Conservation (phyloP, 2,113 vertebrate species). For the Mixornis gularis region DNA sequence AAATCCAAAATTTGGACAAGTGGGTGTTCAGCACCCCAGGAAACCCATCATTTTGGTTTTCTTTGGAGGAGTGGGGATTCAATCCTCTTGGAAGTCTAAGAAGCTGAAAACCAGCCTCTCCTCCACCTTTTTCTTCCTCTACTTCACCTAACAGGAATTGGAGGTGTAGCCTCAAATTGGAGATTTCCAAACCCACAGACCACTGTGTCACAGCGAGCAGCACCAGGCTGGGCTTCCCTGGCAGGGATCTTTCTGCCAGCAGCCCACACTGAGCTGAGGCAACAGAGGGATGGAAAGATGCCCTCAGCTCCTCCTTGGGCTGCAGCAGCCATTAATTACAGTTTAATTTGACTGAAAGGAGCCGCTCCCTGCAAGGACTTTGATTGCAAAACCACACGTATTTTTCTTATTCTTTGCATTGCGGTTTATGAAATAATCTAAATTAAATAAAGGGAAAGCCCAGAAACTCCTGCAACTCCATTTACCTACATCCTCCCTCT, state of each 20-base stretch:
- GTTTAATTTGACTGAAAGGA: not conserved
- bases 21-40: not conserved
- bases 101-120: not conserved
- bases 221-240: not conserved
- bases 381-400: not conserved
- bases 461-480: not conserved
- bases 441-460: not conserved
- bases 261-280: not conserved
- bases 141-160: not conserved
- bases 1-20: not conserved
- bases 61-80: not conserved
- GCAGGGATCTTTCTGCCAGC: not conserved
- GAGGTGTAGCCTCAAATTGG: not conserved
- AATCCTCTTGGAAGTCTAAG: not conserved
- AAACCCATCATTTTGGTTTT: not conserved
- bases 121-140: not conserved
- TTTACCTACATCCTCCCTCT: not conserved
- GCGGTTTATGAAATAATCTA: not conserved
- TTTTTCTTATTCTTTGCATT: not conserved
- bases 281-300: not conserved
- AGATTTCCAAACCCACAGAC: not conserved
- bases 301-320: not conserved
- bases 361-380: not conserved
- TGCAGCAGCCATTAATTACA: slow-evolving; percentile 6
- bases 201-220: not conserved